Base-by-base conservation (phyloP, 2,113 vertebrate genomes). In the Eolophus roseicapilla region DNA sequence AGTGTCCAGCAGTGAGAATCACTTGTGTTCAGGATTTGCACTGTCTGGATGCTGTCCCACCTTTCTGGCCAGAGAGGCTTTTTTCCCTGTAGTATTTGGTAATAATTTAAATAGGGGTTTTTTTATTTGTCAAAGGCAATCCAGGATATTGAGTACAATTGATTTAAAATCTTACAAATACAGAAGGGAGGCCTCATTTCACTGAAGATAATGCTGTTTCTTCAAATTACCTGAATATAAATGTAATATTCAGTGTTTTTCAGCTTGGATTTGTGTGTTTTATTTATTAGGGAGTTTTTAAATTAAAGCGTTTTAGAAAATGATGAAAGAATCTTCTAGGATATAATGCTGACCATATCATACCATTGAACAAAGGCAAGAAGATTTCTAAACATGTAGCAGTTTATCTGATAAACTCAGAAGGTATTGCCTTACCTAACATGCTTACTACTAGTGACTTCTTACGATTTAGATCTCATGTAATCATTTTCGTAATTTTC, bases 401-500 rank as follows among this genome's bases (percentile, higher is more conserved):
- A 65, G 16, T 78, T 93, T 79, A 24, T 76, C 71, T 79, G 76
- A 73, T 93, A 43, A 95, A 82, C 28, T 65, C 90, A 6, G 0
- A 60, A 81, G 41, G 10, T 84, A 75, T 37, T 91, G 67, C 78
- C 80, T 96, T 95, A 59, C 60, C 70, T 91, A 86, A 90, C 11
- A 75, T 80, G 50, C 92, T 86, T 96, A 55, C 79, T 92, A 16
- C 63, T 93, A 88, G 55, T 78, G 88, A 55, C 65, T 91, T 73
- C 90, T 96, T 94, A 63, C 1, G 5, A 86, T 93, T 94, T 90
- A 86, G n/a, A 92, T 95, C 70, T 95, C 60, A 52, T 85, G 37
- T 57, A 92, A 90, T 78, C 3, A 75, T 88, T 95, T 92, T 88
- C 79, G 90, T 93, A 74, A 85, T 96, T 95, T 96, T 85, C 64